phyloP scores from a whole-genome alignment of 2,113 vertebrate genomes.

The Stercorarius parasiticus region DNA sequence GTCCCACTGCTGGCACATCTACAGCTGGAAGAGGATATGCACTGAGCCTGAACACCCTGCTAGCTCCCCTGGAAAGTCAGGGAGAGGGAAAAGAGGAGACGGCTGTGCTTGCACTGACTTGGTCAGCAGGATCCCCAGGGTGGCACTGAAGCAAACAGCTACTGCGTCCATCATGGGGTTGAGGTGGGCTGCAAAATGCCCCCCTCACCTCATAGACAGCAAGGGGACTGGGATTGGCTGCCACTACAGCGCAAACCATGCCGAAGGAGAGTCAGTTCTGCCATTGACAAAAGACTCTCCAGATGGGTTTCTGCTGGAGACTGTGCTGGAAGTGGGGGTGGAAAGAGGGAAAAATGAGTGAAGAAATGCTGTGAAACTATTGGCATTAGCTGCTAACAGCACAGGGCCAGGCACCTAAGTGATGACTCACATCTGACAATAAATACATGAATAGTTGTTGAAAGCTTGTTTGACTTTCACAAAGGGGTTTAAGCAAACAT shows the following conservation, averaged over 20 bases:
- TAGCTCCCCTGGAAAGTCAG: not conserved
- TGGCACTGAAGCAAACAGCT: constrained; percentile 43
- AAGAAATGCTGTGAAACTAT: constrained; percentile 60
- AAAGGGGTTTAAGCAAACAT: constrained; percentile 78
- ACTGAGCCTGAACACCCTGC: not conserved
- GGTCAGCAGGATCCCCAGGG: constrained; percentile 62
- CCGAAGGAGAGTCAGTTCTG: constrained; percentile 37
- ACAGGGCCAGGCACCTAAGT: constrained; percentile 64
- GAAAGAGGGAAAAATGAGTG: not conserved
- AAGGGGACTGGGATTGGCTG: constrained; percentile 60
- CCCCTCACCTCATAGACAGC: constrained; percentile 45
- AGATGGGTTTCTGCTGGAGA: constrained; percentile 60
- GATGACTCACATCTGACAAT: constrained; percentile 75
- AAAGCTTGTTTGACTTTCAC: constrained; percentile 80
- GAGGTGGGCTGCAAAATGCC: constrained; percentile 46
- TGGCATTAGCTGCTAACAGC: constrained; percentile 62
- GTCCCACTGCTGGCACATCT: not conserved
- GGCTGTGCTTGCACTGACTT: constrained; percentile 45
- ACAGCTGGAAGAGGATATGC: not conserved
- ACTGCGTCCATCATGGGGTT: constrained; percentile 45
- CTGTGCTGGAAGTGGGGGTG: constrained; percentile 45
- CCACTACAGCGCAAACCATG: not conserved
- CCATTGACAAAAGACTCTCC: constrained; percentile 51
- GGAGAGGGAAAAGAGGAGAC: not conserved
- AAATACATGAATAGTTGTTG: constrained; percentile 75